These are phyloP conservation scores for Eospalax fontanierii DNA, from an alignment of 2,797 vertebrate genomes.

Conservation along the genomic window DNA sequence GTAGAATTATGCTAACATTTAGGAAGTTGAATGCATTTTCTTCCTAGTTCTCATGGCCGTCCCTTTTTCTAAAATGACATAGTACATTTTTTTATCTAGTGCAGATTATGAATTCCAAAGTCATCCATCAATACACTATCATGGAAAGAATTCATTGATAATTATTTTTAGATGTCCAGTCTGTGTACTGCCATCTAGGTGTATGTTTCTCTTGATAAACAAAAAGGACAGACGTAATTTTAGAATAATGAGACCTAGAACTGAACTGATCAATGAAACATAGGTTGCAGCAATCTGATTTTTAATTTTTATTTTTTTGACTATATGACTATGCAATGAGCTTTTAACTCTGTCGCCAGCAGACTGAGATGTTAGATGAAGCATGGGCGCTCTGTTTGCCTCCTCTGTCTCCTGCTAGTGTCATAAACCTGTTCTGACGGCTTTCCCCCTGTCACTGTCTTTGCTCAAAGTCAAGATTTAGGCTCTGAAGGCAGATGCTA, in stretches of 20 bases:
- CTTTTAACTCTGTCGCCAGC: background rate
- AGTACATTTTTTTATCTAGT: background rate
- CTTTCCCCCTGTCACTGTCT: background rate
- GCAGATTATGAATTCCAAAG: background rate
- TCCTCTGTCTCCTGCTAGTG: background rate
- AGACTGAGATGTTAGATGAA: background rate
- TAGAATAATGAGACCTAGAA: background rate
- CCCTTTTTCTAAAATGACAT: constrained; percentile 22
- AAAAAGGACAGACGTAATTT: background rate
- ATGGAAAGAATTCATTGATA: constrained; percentile 36
- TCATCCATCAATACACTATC: background rate
- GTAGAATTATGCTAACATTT: background rate
- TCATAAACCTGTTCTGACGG: background rate
- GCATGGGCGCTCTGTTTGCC: background rate
- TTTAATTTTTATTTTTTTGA: constrained; percentile 30
- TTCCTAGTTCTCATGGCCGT: constrained; percentile 48
- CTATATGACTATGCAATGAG: background rate
- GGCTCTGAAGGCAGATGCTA: background rate
- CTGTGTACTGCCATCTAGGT: background rate
- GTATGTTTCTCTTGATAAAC: background rate
- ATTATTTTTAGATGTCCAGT: background rate
- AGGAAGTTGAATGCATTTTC: constrained; percentile 30
- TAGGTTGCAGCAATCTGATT: background rate
- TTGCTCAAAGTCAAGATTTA: background rate
- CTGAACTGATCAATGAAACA: background rate